Percentiles rank a stretch among this genome's conserved stretches.
These are phyloP conservation scores for Drosophila peninsularis DNA, from an alignment of 2,888 invertebrate species.

Conservation along the genomic window DNA sequence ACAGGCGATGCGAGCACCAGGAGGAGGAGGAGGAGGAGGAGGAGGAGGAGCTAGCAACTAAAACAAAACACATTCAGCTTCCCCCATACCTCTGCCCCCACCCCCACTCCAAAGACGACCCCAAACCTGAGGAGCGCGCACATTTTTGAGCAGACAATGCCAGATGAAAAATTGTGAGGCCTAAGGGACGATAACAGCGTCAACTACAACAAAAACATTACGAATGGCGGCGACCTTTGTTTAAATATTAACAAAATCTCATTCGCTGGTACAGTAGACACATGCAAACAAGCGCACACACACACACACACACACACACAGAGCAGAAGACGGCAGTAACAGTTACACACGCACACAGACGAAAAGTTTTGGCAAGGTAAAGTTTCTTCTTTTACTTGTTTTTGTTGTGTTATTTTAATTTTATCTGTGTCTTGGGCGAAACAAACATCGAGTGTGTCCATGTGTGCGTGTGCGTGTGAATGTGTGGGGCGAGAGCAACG, in stretches of 20 bases:
- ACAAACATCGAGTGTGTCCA: conserved; percentile 49
- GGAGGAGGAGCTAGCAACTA: conserved; percentile 43
- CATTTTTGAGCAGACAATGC: conserved; percentile 64
- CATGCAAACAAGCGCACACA: conserved; percentile 11
- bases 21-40: too few species aligned
- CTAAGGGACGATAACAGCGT: conserved; percentile 58
- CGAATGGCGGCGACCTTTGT: conserved; percentile 62
- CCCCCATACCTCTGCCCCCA: background rate
- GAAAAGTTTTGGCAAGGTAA: conserved; percentile 51
- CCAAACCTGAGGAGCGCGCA: conserved; percentile 22
- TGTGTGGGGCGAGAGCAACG: conserved; percentile 15
- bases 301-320: conserved; percentile 14
- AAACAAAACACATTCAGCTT: conserved; percentile 56
- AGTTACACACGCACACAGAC: conserved; percentile 13
- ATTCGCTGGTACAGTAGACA: conserved; percentile 32
- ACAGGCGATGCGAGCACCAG: conserved; percentile 36
- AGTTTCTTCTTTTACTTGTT: conserved; percentile 29
- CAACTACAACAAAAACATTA: conserved; percentile 25
- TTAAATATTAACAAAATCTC: conserved; percentile 69
- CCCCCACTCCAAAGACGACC: background rate
- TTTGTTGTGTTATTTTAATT: conserved; percentile 65
- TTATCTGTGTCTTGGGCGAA: conserved; percentile 69
- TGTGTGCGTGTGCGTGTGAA: conserved; percentile 13
- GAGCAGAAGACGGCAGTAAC: conserved; percentile 7
- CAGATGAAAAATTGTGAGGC: conserved; percentile 71